Evolutionary conservation across 2,888 invertebrate genomes (phyloP).

Genomic region (Pharmacophagus antenor): DNA sequence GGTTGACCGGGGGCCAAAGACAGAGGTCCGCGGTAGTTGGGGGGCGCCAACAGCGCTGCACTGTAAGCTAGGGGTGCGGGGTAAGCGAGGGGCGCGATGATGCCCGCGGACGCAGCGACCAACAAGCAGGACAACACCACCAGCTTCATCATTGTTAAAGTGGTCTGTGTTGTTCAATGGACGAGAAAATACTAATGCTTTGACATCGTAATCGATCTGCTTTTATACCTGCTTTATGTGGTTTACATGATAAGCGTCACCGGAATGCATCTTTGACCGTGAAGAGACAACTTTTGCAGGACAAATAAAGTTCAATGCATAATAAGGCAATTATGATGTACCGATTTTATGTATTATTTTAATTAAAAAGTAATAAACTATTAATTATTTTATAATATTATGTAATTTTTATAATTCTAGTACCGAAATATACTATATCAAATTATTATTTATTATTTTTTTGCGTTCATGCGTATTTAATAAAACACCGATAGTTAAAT

Average conservation of each 20-base stretch:
- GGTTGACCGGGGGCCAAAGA: constrained; percentile 72
- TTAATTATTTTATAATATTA: not conserved
- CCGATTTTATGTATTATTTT: not conserved
- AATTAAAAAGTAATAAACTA: not conserved
- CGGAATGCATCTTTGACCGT: constrained; percentile 60
- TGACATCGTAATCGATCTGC: constrained; percentile 25
- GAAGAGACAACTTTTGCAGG: constrained; percentile 56
- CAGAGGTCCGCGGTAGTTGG: constrained; percentile 64
- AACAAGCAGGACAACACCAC: constrained; percentile 83
- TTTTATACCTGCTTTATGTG: constrained; percentile 38
- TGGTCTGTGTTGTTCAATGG: constrained; percentile 70
- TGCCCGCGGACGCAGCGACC: constrained; percentile 76
- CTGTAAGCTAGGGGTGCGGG: constrained; percentile 44
- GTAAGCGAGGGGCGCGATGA: constrained; percentile 41
- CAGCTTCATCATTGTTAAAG: constrained; percentile 74
- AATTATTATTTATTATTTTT: too few species aligned
- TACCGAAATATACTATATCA: too few species aligned
- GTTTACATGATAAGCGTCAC: constrained; percentile 47
- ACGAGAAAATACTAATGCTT: constrained; percentile 62
- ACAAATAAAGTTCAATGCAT: constrained; percentile 14
- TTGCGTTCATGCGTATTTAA: too few species aligned
- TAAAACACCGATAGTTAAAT: too few species aligned
- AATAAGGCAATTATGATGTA: not conserved
- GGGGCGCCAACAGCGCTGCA: constrained; percentile 43
- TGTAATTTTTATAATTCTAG: not conserved